phyloP scores from a whole-genome alignment of 2,888 invertebrate genomes.

The Agrotis exclamationis region DNA sequence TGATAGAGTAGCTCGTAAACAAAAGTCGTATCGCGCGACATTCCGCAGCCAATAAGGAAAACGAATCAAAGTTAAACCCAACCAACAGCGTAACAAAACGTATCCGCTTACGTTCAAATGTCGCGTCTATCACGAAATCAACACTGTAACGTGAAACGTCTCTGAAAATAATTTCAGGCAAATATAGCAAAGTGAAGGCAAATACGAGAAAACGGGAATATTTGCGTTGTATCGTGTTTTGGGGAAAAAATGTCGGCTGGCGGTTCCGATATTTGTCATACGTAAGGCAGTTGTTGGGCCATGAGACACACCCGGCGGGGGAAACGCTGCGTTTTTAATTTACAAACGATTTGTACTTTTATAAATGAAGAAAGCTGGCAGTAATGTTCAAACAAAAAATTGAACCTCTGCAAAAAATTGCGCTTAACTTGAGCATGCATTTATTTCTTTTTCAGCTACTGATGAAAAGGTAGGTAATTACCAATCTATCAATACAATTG shows the following conservation, averaged over 20 bases:
- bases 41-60: slow-evolving; percentile 62
- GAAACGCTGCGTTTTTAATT: slow-evolving; percentile 31
- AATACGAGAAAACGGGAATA: slow-evolving; percentile 80
- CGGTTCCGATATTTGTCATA: slow-evolving; percentile 70
- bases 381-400: too few species aligned
- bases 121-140: slow-evolving; percentile 64
- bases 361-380: too few species aligned
- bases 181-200: slow-evolving; percentile 84
- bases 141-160: slow-evolving; percentile 70
- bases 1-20: slow-evolving; percentile 58
- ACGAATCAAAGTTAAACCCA: slow-evolving; percentile 62
- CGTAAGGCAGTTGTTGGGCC: slow-evolving; percentile 23
- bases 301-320: slow-evolving; percentile 18
- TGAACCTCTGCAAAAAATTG: too few species aligned
- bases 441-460: background rate
- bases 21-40: slow-evolving; percentile 33
- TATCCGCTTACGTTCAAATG: slow-evolving; percentile 59
- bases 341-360: background rate
- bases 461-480: background rate
- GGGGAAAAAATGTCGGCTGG: slow-evolving; percentile 66
- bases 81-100: slow-evolving; percentile 58
- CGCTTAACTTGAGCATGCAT: too few species aligned
- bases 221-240: slow-evolving; percentile 77
- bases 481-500: background rate
- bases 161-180: slow-evolving; percentile 78